These are phyloP conservation scores for Myotis findleyi DNA, from an alignment of 2,797 vertebrate genomes.

Conservation along the genomic window DNA sequence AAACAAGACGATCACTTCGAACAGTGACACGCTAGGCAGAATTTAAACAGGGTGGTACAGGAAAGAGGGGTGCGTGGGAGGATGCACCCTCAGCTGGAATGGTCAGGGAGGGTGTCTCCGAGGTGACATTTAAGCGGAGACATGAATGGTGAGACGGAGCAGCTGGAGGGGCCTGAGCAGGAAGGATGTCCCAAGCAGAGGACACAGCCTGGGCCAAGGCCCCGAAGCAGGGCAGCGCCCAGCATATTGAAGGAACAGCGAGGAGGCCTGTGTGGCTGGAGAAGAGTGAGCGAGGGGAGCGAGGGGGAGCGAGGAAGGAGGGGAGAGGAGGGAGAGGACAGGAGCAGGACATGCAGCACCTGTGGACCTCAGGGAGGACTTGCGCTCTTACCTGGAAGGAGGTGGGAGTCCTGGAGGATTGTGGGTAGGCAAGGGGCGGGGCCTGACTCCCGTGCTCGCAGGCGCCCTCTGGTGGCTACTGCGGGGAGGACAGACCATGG, in stretches of 20 bases:
- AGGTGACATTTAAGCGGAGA: not conserved
- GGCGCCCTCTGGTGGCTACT: not conserved
- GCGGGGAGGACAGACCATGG: not conserved
- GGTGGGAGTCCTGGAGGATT: not conserved
- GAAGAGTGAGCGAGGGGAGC: not conserved
- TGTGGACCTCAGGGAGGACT: not conserved
- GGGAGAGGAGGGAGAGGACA: not conserved
- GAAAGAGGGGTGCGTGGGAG: accelerated
- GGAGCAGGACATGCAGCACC: accelerated
- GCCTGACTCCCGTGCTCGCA: accelerated
- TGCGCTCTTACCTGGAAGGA: not conserved
- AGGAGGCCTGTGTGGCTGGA: not conserved
- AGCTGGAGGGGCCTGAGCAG: not conserved
- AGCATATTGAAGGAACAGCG: accelerated
- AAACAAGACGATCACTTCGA: not conserved
- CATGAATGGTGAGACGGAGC: not conserved
- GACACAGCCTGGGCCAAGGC: not conserved
- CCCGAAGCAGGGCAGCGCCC: not conserved
- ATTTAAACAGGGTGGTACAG: not conserved
- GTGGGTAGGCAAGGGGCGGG: not conserved
- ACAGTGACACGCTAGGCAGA: accelerated
- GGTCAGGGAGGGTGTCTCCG: not conserved
- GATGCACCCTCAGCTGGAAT: not conserved
- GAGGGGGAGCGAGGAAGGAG: not conserved
- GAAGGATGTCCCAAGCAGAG: not conserved